Percentiles rank a stretch among this genome's conserved stretches.
phyloP scores from a whole-genome alignment of 2,113 vertebrate species.

The Picathartes gymnocephalus region DNA sequence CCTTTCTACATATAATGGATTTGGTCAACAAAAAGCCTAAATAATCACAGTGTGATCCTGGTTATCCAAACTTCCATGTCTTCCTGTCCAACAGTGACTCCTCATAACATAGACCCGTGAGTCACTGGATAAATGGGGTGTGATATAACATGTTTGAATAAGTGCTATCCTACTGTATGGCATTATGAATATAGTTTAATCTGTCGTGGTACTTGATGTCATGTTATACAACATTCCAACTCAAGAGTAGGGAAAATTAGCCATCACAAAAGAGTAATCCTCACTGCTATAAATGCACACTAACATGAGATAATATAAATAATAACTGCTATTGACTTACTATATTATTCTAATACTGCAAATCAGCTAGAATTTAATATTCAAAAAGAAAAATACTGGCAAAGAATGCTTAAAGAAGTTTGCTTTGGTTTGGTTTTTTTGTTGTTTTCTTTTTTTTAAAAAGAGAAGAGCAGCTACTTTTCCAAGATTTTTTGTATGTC shows the following conservation, averaged over 20 bases:
- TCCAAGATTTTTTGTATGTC: neutral
- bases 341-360: neutral
- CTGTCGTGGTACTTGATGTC: neutral
- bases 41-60: neutral
- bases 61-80: neutral
- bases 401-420: neutral
- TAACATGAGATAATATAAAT: neutral
- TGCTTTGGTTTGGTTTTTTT: neutral
- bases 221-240: neutral
- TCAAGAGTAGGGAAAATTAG: neutral
- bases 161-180: neutral
- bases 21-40: neutral
- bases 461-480: neutral
- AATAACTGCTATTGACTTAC: neutral
- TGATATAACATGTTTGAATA: neutral
- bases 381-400: neutral
- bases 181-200: neutral
- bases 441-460: neutral
- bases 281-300: neutral
- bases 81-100: neutral
- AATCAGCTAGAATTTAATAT: neutral
- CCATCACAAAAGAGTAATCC: neutral
- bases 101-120: neutral
- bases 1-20: neutral
- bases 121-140: neutral